Conservation (phyloP, 2,113 vertebrate species). For the Thamnaconus septentrionalis region DNA sequence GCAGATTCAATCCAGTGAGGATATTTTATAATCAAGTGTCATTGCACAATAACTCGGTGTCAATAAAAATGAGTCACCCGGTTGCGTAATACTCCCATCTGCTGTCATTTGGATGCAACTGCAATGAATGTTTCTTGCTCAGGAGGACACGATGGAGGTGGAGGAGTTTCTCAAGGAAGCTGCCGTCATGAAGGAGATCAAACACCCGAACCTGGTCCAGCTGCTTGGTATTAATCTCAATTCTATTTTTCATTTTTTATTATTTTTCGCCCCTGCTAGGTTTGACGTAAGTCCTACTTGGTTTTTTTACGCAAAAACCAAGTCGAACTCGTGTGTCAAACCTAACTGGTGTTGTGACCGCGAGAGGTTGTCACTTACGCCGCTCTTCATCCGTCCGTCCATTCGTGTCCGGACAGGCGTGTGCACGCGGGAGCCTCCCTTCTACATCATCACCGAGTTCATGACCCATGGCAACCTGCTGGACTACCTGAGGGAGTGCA, state of each 20-base stretch:
- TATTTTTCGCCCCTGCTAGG: no score
- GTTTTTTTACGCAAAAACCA: neutral
- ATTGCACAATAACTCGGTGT: neutral
- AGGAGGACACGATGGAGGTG: constrained; percentile 99
- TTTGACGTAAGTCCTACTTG: no score
- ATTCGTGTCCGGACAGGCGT: constrained; percentile 78
- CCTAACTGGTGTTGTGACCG: no score
- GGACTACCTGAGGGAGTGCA: constrained; percentile 95
- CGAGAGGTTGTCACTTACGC: no score
- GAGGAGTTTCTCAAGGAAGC: constrained; percentile 99
- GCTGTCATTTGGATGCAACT: constrained; percentile 39
- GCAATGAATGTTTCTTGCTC: constrained; percentile 25
- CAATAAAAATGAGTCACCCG: neutral
- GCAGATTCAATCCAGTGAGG: no score
- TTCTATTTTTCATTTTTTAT: no score
- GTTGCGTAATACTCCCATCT: constrained; percentile 55
- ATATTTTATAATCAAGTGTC: neutral
- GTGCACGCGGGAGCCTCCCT: constrained; percentile 94
- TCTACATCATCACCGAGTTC: constrained; percentile 99
- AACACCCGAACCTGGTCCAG: constrained; percentile 97
- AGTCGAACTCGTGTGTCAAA: neutral
- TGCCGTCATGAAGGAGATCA: constrained; percentile 98
- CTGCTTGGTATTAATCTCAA: constrained; percentile 81
- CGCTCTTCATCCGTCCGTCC: no score
- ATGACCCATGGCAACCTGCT: constrained; percentile 97